Conservation (phyloP, 2,113 vertebrate species). For the Eonycteris spelaea region DNA sequence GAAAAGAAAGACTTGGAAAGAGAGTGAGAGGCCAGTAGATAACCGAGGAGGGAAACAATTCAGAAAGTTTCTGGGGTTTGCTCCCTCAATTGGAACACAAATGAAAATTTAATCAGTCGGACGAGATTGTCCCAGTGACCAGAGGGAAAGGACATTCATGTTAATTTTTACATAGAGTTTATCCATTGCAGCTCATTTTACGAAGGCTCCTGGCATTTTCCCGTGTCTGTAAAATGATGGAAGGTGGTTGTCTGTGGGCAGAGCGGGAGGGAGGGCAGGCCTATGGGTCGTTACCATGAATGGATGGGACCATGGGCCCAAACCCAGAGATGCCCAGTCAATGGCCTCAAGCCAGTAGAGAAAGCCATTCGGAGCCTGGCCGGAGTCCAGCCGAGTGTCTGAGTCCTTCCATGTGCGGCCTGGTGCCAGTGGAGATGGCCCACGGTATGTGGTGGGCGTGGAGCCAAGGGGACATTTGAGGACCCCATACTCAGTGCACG, state of each 20-base stretch:
- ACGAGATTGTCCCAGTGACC: neutral
- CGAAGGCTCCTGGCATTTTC: neutral
- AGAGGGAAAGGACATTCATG: neutral
- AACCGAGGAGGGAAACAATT: constrained; percentile 11
- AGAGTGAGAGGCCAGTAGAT: constrained; percentile 52
- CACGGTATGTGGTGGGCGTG: neutral
- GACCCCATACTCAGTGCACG: neutral
- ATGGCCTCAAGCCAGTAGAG: constrained; percentile 50
- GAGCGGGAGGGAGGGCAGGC: neutral
- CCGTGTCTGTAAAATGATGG: neutral
- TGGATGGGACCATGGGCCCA: neutral
- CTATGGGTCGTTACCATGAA: accelerated
- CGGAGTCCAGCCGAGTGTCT: constrained; percentile 57
- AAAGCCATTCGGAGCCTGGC: constrained; percentile 58
- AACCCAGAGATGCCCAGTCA: constrained; percentile 38
- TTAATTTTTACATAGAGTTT: neutral
- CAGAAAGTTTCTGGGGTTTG: constrained; percentile 56
- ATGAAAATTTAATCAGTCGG: constrained; percentile 17
- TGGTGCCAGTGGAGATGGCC: constrained; percentile 64
- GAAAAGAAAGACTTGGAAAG: constrained; percentile 64
- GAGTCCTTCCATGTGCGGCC: constrained; percentile 39
- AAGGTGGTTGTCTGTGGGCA: neutral
- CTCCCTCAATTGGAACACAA: neutral
- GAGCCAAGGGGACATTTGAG: constrained; percentile 69
- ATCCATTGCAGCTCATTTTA: neutral